These are phyloP conservation scores for Xanthorhoe designata DNA, from an alignment of 2,888 invertebrate species.

Conservation along the genomic window DNA sequence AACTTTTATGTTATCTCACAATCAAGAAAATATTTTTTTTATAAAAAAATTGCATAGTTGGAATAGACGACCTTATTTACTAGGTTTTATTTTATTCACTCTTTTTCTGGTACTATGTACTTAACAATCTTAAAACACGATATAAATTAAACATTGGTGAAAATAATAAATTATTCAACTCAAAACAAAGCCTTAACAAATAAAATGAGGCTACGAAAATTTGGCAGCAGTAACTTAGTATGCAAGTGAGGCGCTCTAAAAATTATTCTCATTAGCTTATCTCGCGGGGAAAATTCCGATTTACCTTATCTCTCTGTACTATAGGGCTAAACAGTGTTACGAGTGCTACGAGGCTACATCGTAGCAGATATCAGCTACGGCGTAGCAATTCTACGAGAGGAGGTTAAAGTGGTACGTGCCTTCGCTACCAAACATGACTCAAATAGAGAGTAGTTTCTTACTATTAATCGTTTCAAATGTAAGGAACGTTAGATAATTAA, in stretches of 20 bases:
- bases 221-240: conserved; percentile 50
- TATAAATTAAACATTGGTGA: not conserved
- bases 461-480: conserved; percentile 8
- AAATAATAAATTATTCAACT: conserved; percentile 22
- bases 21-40: no score
- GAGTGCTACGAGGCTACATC: conserved; percentile 51
- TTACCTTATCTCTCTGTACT: conserved; percentile 70
- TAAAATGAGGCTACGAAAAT: conserved; percentile 14
- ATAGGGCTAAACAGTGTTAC: conserved; percentile 60
- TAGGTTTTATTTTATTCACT: no score
- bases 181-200: conserved; percentile 23
- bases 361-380: conserved; percentile 57
- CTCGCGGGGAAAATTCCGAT: conserved; percentile 65
- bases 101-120: no score
- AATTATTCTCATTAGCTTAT: conserved; percentile 77
- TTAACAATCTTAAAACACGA: not conserved
- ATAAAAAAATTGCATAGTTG: no score
- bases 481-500: not conserved
- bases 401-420: conserved; percentile 64
- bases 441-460: conserved; percentile 42
- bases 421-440: conserved; percentile 53
- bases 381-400: conserved; percentile 57
- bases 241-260: conserved; percentile 61
- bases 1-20: no score
- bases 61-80: no score